Evolutionary conservation across 2,797 vertebrate genomes (phyloP), one percentile per base, ranked within the genome.

Genomic region (Atherinosoma microstoma): DNA sequence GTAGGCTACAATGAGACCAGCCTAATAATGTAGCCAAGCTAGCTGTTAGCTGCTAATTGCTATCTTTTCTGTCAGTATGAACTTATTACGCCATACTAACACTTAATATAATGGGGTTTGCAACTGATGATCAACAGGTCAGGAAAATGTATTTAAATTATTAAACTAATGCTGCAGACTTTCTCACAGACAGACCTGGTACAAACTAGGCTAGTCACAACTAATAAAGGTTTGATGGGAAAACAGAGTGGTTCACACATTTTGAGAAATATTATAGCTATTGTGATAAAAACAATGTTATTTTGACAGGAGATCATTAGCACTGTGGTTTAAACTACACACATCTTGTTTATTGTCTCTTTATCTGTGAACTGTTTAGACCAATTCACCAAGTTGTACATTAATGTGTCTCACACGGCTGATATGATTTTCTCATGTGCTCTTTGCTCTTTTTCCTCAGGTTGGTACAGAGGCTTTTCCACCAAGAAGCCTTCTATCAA

Each of bases 391-490:
- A 24, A 2, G 12, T 18, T 49, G 12, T 27, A 29, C 12, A 56
- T 58, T 40, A 32, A 4, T 32, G 3, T 51, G 12, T 47, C 27
- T 45, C 34, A 10, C 10, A 49, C 20, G 22, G 8, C 67, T 20
- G 22, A 18, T 47, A 3, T 51, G 16, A 3, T n/a, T 47, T 56
- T 71, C 36, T 56, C 9, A 27, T 71, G 51, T 45, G 27, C n/a
- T 29, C 4, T 84, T 61, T 72, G 24, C 15, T 83, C 13, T 83
- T 22, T 82, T 91, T 2, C 93, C 94, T 80, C 85, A 99, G 98
- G 97, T 78, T 99, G 98, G 98, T 99, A 98, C 93, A 94, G 97
- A 95, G 97, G 98, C 75, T 95, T 98, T 91, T 97, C 97, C 75
- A 96, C 95, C 87, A 98, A 95, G 94, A 98, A 97, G 87, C 97